Percentiles rank a stretch among this genome's conserved stretches.
Evolutionary conservation across 2,888 invertebrate species (phyloP).

Genomic region (Aporophyla nigra): DNA sequence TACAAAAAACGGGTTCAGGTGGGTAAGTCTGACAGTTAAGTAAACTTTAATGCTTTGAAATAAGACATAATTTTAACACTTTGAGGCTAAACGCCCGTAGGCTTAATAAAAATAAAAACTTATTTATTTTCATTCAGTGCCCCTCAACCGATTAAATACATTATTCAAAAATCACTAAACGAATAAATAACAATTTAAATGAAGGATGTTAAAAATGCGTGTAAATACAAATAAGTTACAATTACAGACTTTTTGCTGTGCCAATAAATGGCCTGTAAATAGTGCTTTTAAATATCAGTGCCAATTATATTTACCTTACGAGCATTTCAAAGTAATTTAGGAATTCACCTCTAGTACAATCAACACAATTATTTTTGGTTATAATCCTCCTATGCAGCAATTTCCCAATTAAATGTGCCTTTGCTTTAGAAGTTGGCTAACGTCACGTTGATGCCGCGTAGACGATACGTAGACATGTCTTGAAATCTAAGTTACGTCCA

Average conservation of each 20-base stretch:
- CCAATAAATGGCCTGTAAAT: neutral
- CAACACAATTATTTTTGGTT: neutral
- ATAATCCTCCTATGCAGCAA: neutral
- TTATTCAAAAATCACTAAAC: neutral
- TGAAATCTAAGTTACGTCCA: neutral
- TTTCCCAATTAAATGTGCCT: neutral
- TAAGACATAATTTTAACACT: neutral
- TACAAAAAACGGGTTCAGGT: neutral
- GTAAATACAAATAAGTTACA: neutral
- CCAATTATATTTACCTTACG: neutral
- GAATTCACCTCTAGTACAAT: neutral
- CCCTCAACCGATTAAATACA: neutral
- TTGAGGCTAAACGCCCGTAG: neutral
- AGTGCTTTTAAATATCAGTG: neutral
- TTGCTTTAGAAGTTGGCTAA: neutral
- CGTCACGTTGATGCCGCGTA: neutral
- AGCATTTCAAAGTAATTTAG: neutral
- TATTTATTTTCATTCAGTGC: neutral
- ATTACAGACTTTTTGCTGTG: neutral
- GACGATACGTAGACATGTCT: neutral
- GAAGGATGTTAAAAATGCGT: neutral
- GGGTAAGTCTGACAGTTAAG: neutral
- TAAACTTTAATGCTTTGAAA: neutral
- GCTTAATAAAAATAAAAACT: neutral
- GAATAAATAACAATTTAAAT: slow-evolving; percentile 11